Percentiles rank a stretch among this genome's conserved stretches.
Evolutionary conservation across 2,113 vertebrate genomes (phyloP).

Genomic region (Furnarius figulus): DNA sequence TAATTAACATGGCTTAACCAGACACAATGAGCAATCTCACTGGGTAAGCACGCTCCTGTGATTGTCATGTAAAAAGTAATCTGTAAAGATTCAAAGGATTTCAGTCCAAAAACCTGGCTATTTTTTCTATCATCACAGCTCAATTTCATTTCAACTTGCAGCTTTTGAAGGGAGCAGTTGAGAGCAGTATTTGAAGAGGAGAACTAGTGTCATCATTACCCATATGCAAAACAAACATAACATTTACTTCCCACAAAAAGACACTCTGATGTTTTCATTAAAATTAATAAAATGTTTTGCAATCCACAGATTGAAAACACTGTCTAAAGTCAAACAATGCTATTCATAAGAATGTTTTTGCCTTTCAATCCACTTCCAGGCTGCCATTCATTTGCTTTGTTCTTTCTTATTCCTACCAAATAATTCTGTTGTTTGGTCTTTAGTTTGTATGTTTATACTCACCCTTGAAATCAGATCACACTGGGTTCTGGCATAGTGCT

Average conservation of each 20-base stretch:
- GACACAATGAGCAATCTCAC: neutral
- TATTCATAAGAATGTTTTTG: neutral
- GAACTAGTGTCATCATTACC: neutral
- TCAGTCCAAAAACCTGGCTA: neutral
- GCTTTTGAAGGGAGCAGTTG: neutral
- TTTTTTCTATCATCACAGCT: neutral
- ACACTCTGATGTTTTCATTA: neutral
- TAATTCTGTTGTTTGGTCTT: neutral
- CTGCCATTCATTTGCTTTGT: neutral
- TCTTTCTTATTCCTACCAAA: neutral
- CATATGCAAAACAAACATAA: neutral
- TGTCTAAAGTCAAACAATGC: neutral
- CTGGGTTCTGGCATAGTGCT: neutral
- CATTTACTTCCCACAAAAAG: neutral
- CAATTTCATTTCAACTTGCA: neutral
- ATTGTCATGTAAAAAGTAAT: neutral
- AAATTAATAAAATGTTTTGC: neutral
- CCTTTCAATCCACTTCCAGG: neutral
- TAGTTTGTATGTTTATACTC: neutral
- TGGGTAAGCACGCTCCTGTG: neutral
- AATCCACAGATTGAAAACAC: neutral
- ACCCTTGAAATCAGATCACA: neutral
- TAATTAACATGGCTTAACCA: neutral
- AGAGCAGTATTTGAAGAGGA: neutral
- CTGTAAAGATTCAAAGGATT: neutral